A percentile compares a stretch with the other conserved stretches of the same genome.
Conservation (phyloP, 2,888 invertebrate species). For the Syrphus vitripennis region DNA sequence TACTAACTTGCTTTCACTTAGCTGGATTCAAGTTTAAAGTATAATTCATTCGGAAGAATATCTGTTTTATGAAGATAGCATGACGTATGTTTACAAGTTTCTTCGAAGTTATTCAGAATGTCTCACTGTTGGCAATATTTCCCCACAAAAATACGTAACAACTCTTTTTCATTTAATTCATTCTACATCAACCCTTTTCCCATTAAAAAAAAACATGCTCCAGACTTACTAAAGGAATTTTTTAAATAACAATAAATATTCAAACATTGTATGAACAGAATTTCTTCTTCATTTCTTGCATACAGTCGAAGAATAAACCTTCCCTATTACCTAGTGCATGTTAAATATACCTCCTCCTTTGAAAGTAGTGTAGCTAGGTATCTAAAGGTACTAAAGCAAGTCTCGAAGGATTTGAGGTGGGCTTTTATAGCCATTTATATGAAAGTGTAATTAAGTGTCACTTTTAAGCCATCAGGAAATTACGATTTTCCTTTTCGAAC, state of each 20-base stretch:
- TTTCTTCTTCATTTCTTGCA: background rate
- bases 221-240: slow-evolving; percentile 15
- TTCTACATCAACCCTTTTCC: background rate
- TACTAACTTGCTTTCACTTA: no score
- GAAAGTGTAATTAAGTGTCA: slow-evolving; percentile 73
- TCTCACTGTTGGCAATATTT: background rate
- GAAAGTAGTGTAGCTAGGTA: background rate
- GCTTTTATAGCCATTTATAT: slow-evolving; percentile 68
- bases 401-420: slow-evolving; percentile 3
- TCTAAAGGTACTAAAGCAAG: background rate
- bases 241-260: slow-evolving; percentile 60
- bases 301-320: slow-evolving; percentile 7
- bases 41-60: no score
- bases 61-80: no score
- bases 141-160: background rate
- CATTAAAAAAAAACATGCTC: background rate
- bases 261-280: slow-evolving; percentile 7
- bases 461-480: slow-evolving; percentile 73
- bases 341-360: background rate
- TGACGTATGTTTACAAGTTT: no score
- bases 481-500: slow-evolving; percentile 72
- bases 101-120: background rate
- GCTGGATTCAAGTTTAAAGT: no score
- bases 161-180: slow-evolving; percentile 17
- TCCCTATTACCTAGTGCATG: slow-evolving; percentile 43